Conservation (phyloP, 1,140 invertebrate genomes). For the Pissodes strobi region DNA sequence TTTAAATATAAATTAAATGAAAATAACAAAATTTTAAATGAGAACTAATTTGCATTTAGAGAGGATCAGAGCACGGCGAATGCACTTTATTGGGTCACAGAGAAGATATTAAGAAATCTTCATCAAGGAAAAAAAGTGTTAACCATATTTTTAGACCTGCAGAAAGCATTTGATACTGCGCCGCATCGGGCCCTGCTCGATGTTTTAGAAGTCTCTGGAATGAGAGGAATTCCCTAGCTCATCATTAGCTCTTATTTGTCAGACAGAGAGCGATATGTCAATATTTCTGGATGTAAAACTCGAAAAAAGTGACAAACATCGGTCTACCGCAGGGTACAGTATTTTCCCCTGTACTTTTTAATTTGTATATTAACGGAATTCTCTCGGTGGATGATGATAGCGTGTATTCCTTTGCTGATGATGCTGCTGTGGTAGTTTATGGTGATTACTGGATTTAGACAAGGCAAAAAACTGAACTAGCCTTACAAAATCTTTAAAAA, state of each 20-base stretch:
- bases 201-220: slow-evolving; percentile 34
- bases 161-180: slow-evolving; percentile 44
- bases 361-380: slow-evolving; percentile 6
- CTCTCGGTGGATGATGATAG: neutral
- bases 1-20: too few relatives aligned
- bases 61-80: neutral
- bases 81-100: slow-evolving; percentile 10
- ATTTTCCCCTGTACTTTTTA: slow-evolving; percentile 4
- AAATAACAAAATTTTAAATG: too few relatives aligned
- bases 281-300: neutral
- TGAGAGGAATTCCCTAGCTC: slow-evolving; percentile 26
- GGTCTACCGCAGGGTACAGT: neutral
- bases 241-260: slow-evolving; percentile 8
- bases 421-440: neutral
- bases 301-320: neutral
- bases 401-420: slow-evolving; percentile 11
- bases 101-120: slow-evolving; percentile 23
- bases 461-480: neutral
- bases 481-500: neutral
- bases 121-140: slow-evolving; percentile 29
- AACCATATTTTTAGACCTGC: slow-evolving; percentile 39
- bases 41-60: slow-evolving; percentile 20
- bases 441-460: neutral
- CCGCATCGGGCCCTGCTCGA: slow-evolving; percentile 32
- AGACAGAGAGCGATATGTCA: neutral